Base-by-base conservation (phyloP, 2,113 vertebrate species). In the Propithecus coquereli region DNA sequence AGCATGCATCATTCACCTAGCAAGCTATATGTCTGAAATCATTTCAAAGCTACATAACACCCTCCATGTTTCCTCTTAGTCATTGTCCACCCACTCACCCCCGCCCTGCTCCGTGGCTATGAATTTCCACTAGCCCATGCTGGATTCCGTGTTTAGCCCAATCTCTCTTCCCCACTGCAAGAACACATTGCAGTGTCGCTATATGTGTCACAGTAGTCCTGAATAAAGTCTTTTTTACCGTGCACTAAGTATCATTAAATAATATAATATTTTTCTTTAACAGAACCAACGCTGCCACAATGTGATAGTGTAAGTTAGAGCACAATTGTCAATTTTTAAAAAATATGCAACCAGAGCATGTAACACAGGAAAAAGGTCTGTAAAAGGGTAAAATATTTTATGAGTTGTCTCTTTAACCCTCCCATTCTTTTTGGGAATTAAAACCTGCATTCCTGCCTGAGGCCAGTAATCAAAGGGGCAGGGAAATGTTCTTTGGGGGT, bases 181-280 rank as follows among this genome's bases (percentile, higher is more conserved):
- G 43, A 11, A 0, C 9, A 5, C 76, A 68, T 22, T 16, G 27
- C 23, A 16, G 40, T 73, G 6, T 23, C 2, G 0, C n/a, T 37
- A 10, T 32, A 16, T 3, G 13, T 25, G 6, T 5, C 8, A 0
- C 8, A 40, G 16, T 22, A 45, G 57, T 77, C 23, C 32, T 47
- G 13, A 65, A 27, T 65, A 20, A 13, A 65, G 14, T 4, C 16
- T 10, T 16, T 11, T 32, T 50, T 14, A 8, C 23, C 6, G 30
- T 37, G 32, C 6, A 13, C 40, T 8, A 17, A 22, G 10, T 23
- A 6, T 34, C 40, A 47, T 8, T n/a, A 18, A 32, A n/a, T 45
- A 14, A 17, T 12, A 45, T 10, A 14, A 10, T 12, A 34, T 16
- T 88, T 61, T 23, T 88, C 54, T 20, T 76, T 63, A 25, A 45